These are phyloP conservation scores for Tetrapedia diversipes DNA, from an alignment of 2,888 invertebrate species.

Conservation along the genomic window DNA sequence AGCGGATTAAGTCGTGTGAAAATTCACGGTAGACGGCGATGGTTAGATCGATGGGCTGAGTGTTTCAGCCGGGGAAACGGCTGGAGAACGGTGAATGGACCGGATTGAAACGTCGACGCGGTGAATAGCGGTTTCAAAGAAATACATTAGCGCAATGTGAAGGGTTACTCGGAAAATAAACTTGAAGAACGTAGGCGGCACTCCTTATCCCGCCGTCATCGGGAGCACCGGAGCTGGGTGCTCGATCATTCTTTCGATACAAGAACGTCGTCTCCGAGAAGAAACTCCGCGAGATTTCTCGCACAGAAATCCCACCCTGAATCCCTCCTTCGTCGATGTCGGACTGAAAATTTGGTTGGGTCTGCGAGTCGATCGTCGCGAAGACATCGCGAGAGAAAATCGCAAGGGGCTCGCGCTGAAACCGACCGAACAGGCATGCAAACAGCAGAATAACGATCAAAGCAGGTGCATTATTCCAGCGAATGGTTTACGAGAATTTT, in stretches of 20 bases:
- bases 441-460: constrained; percentile 43
- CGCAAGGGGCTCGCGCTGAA: background rate
- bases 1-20: constrained; percentile 71
- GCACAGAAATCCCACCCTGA: background rate
- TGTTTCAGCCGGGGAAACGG: constrained; percentile 68
- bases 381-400: background rate
- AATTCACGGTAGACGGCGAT: constrained; percentile 63
- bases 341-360: background rate
- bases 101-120: constrained; percentile 78
- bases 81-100: constrained; percentile 75
- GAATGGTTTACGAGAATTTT: constrained; percentile 81
- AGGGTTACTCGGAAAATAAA: constrained; percentile 76
- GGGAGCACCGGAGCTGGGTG: constrained; percentile 36
- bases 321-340: too few species aligned
- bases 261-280: constrained; percentile 35
- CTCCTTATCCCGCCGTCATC: constrained; percentile 59
- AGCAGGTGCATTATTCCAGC: constrained; percentile 79
- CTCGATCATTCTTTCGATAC: constrained; percentile 69
- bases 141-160: constrained; percentile 78
- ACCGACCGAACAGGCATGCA: background rate
- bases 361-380: background rate
- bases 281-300: constrained; percentile 49
- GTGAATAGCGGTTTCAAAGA: constrained; percentile 77
- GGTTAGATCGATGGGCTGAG: constrained; percentile 78
- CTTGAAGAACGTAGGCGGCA: constrained; percentile 60